Percentiles rank a stretch among this genome's conserved stretches.
Evolutionary conservation across 2,797 vertebrate genomes (phyloP).

Genomic region (Liparis tanakae): DNA sequence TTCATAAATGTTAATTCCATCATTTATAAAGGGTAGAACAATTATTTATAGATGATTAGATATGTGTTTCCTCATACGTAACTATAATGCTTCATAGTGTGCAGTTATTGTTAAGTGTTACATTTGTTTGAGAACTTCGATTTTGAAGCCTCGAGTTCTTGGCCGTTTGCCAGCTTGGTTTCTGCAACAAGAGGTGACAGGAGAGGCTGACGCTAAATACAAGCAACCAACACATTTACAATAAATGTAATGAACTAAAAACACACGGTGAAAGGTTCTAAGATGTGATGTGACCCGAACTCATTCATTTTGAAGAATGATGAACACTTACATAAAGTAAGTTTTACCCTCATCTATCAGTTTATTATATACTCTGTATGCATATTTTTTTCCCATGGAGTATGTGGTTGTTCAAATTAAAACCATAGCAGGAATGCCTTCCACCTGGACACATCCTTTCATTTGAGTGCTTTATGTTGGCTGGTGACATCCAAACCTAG

Average conservation of each 20-base stretch:
- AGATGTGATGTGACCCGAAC: background rate
- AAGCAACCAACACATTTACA: background rate
- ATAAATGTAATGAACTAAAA: background rate
- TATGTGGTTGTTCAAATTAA: constrained; percentile 35
- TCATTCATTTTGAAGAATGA: background rate
- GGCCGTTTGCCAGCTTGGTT: background rate
- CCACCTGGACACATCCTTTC: constrained; percentile 40
- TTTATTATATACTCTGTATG: constrained; percentile 18
- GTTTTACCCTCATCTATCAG: constrained; percentile 7
- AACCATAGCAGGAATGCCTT: constrained; percentile 38
- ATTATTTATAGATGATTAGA: too few relatives aligned
- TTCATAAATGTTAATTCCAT: too few relatives aligned
- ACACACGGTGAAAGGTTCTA: background rate
- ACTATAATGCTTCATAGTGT: too few relatives aligned
- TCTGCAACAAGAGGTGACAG: background rate
- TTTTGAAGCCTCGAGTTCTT: background rate
- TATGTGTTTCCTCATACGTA: too few relatives aligned
- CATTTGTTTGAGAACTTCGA: background rate
- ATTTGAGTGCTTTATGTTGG: constrained; percentile 54
- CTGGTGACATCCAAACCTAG: constrained; percentile 42
- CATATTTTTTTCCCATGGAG: background rate
- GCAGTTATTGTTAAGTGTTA: too few relatives aligned
- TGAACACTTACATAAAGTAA: background rate
- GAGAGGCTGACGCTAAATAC: background rate
- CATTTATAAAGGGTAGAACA: too few relatives aligned